phyloP scores from a whole-genome alignment of 2,113 vertebrate genomes.

The Acanthochromis polyacanthus region DNA sequence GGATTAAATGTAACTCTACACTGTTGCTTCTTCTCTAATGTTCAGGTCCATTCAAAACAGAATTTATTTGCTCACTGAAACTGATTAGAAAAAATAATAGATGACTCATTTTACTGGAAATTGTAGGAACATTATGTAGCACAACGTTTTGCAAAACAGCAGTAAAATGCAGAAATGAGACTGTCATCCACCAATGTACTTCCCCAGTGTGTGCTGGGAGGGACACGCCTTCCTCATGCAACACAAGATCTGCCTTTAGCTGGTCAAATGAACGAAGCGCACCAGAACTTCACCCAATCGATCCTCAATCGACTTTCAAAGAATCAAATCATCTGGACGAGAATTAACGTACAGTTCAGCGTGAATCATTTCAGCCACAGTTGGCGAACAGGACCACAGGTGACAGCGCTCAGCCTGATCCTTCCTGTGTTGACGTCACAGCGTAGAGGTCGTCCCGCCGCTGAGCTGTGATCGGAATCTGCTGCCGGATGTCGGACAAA shows the following conservation, averaged over 20 bases:
- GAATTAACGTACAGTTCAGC: background rate
- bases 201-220: background rate
- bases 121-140: background rate
- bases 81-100: no score
- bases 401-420: conserved; percentile 16
- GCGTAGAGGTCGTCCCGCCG: conserved; percentile 91
- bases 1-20: no score
- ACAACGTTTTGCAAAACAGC: background rate
- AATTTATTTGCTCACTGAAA: no score
- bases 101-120: no score
- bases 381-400: background rate
- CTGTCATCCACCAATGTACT: no score
- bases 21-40: no score
- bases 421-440: conserved; percentile 72
- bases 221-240: background rate
- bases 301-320: background rate
- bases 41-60: no score
- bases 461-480: conserved; percentile 93
- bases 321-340: background rate
- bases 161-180: background rate
- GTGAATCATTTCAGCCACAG: background rate
- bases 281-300: background rate
- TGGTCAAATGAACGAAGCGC: background rate
- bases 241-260: no score
- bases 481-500: conserved; percentile 91